Evolutionary conservation across 2,888 invertebrate genomes (phyloP), one percentile per base, ranked within the genome.

Genomic region (Lepas anatifera): DNA sequence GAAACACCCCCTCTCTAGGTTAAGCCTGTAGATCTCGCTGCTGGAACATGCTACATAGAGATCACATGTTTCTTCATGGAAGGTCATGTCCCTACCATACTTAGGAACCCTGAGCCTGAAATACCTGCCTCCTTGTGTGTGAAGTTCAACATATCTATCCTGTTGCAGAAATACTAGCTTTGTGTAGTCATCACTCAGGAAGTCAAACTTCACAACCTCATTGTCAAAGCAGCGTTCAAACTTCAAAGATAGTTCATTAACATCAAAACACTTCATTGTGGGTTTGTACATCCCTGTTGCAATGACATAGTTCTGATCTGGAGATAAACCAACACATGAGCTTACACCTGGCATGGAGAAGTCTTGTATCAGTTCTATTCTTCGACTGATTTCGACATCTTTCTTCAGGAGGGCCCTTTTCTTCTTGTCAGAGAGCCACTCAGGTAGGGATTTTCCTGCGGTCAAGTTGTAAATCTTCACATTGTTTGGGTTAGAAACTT

Each of bases 321-420:
- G 88, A 13, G 97, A 92, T 73, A 93, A 85, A 77, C 87, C 85
- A 35, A 99, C 84, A 69, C 87, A 87, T 27, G 89, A 89, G 77
- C 95, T 95, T 0, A 98, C 86, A 68, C 89, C 93, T 37, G 99
- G 98, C 99, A 99, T 99, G 76, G 96, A 94, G 84, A 99, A 99
- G 78, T 99, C 99, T 81, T 99, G 99, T 74, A 99, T 92, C 58
- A 99, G 86, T 81, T 98, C 94, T 76, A 99, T 94, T 77, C 95
- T 85, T 75, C 90, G 85, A 75, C 95, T 84, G 67, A 97, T 84
- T 78, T 95, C 96, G 50, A 90, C 87, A 87, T 95, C 89, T 80
- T 92, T 92, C 79, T 92, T 92, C 69, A 91, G 83, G 73, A 95
- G 82, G 11, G 87, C 86, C 75, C 92, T 84, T 77, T 89, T 86